Evolutionary conservation across 2,888 invertebrate species (phyloP).

Genomic region (Tethea ocularis): DNA sequence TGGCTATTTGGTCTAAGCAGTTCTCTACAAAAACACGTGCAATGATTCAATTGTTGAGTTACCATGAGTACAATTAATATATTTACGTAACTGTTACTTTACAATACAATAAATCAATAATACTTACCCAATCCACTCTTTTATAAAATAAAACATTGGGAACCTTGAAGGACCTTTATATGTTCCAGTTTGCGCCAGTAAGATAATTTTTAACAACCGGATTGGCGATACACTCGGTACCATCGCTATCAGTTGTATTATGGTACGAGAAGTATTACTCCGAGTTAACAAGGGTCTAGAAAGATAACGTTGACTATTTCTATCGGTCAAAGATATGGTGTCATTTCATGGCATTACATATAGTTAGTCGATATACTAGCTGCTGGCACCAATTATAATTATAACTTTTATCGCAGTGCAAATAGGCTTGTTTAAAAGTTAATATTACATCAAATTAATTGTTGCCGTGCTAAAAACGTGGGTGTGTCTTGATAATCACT

Average conservation of each 20-base stretch:
- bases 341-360: not conserved
- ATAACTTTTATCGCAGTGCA: not conserved
- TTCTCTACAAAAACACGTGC: slow-evolving; percentile 9
- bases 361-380: not conserved
- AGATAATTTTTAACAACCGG: not conserved
- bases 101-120: not conserved
- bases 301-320: not conserved
- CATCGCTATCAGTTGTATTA: not conserved
- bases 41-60: not conserved
- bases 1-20: slow-evolving; percentile 7
- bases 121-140: no score
- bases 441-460: slow-evolving; percentile 5
- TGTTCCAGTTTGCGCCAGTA: not conserved
- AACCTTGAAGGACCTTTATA: not conserved
- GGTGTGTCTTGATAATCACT: slow-evolving; percentile 77
- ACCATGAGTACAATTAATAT: not conserved
- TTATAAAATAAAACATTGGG: not conserved
- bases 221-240: not conserved
- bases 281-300: not conserved
- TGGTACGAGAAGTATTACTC: no score
- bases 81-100: not conserved
- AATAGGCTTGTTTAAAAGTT: not conserved
- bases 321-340: not conserved
- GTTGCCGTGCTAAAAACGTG: slow-evolving; percentile 71
- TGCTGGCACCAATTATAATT: not conserved